phyloP scores from a whole-genome alignment of 2,113 vertebrate species.

The Aphelocoma coerulescens region DNA sequence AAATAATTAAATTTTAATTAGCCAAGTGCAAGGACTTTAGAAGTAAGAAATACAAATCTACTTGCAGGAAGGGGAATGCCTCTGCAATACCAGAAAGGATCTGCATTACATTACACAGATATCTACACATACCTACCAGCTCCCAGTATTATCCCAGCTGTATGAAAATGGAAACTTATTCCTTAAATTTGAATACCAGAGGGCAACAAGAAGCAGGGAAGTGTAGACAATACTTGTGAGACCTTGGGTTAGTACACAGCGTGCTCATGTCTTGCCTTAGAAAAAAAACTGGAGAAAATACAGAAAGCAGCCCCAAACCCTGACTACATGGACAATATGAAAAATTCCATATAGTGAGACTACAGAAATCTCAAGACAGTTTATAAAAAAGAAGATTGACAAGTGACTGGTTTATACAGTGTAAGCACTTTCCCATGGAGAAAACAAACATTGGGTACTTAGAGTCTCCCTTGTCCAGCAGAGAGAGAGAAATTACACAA shows the following conservation, averaged over 20 bases:
- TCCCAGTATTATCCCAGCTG: background rate
- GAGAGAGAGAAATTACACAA: slow-evolving; percentile 8
- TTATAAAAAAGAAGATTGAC: background rate
- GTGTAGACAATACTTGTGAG: background rate
- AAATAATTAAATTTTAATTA: background rate
- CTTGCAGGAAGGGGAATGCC: background rate
- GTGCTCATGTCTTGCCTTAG: background rate
- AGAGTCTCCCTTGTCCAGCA: background rate
- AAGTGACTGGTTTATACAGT: background rate
- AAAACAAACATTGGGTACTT: slow-evolving; percentile 12
- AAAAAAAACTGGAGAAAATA: background rate
- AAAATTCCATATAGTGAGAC: background rate
- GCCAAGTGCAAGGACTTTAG: background rate
- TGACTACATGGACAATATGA: background rate
- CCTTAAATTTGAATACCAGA: background rate
- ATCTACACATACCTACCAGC: background rate
- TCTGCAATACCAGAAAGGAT: background rate
- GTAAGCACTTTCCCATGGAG: background rate
- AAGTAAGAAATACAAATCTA: background rate
- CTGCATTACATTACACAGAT: background rate
- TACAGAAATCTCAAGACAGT: background rate
- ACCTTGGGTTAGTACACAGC: background rate
- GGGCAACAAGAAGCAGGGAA: background rate
- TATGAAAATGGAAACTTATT: background rate
- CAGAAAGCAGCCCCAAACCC: background rate